A percentile compares a stretch with the other conserved stretches of the same genome.
phyloP scores from a whole-genome alignment of 2,888 invertebrate species.

The Orthosia gracilis region DNA sequence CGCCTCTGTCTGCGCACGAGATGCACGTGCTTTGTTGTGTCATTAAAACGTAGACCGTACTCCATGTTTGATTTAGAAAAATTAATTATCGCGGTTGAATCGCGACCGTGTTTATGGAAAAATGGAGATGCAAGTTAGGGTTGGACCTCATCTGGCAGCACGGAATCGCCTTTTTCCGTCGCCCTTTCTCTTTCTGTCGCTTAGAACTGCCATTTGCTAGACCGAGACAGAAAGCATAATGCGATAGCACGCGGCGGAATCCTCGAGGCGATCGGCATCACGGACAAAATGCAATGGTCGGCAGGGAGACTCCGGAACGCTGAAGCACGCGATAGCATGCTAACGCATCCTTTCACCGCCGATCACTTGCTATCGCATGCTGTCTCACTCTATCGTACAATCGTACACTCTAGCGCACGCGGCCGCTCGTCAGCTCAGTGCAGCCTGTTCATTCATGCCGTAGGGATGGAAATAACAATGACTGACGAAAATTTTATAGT shows the following conservation, averaged over 20 bases:
- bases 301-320: too few species aligned
- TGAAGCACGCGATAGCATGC: too few species aligned
- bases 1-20: conserved; percentile 16
- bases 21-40: conserved; percentile 22
- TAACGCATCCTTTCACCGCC: conserved; percentile 8
- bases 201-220: too few species aligned
- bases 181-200: too few species aligned
- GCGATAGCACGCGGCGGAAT: too few species aligned
- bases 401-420: conserved; percentile 35
- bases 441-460: conserved; percentile 10
- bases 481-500: conserved; percentile 43
- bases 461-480: conserved; percentile 42
- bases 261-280: too few species aligned
- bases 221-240: too few species aligned
- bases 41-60: conserved; percentile 26
- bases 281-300: too few species aligned
- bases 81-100: conserved; percentile 30
- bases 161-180: too few species aligned
- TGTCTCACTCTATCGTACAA: conserved; percentile 13
- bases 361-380: conserved; percentile 10
- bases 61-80: conserved; percentile 25
- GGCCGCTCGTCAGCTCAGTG: conserved; percentile 19
- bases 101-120: conserved; percentile 29
- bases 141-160: too few species aligned
- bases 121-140: too few species aligned